These are phyloP conservation scores for Myzus persicae DNA, from an alignment of 1,140 invertebrate species.

Conservation along the genomic window DNA sequence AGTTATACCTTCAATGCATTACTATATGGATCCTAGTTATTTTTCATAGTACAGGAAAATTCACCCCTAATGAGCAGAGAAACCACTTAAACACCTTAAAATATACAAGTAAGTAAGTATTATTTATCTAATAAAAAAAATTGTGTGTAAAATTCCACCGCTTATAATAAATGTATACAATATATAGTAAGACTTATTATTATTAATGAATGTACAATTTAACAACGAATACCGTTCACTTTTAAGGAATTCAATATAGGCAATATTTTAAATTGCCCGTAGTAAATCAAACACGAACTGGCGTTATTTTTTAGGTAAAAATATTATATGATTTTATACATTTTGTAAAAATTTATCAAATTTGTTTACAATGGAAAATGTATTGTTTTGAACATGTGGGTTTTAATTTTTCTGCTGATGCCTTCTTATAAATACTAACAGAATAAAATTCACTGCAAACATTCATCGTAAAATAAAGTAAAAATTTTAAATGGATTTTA, in stretches of 20 bases:
- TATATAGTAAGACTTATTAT: neutral
- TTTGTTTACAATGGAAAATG: neutral
- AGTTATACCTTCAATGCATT: neutral
- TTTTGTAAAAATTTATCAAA: too few relatives aligned
- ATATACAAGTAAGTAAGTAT: neutral
- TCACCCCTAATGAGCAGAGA: too few relatives aligned
- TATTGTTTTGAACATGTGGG: neutral
- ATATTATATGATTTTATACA: neutral
- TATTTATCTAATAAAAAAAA: neutral
- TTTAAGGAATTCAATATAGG: neutral
- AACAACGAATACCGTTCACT: neutral
- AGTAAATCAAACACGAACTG: neutral
- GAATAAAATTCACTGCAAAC: neutral
- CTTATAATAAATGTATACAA: neutral
- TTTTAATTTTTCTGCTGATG: neutral
- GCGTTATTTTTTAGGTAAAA: neutral
- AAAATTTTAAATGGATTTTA: neutral
- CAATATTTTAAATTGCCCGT: neutral
- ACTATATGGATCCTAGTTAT: neutral
- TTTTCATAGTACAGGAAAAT: neutral
- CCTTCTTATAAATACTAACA: neutral
- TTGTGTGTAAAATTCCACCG: neutral
- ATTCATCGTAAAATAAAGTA: neutral
- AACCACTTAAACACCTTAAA: neutral
- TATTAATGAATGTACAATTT: neutral